Conservation (phyloP, 2,113 vertebrate species). For the Anseranas semipalmata region DNA sequence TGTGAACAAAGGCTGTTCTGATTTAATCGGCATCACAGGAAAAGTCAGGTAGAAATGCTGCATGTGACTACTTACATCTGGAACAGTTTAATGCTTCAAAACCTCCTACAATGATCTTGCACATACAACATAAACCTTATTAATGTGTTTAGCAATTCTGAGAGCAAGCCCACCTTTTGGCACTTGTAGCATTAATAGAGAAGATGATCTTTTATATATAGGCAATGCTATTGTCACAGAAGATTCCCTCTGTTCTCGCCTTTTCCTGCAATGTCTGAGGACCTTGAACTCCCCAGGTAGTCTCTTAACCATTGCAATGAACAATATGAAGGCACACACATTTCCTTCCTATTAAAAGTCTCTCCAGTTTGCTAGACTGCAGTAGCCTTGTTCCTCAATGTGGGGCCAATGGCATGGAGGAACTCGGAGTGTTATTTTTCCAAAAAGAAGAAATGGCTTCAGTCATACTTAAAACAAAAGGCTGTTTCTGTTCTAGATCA, state of each 20-base stretch:
- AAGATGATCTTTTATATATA: neutral
- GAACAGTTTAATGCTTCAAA: neutral
- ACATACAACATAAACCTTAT: neutral
- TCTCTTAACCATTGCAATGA: neutral
- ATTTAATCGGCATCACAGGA: neutral
- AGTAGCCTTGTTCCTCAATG: neutral
- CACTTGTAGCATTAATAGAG: neutral
- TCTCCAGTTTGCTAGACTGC: neutral
- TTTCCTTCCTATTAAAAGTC: neutral
- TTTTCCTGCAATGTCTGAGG: neutral
- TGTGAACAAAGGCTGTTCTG: neutral
- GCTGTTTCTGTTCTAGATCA: neutral
- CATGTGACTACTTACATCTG: rapidly evolving
- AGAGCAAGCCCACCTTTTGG: neutral
- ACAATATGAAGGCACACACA: neutral
- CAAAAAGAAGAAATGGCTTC: neutral
- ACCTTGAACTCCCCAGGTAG: neutral
- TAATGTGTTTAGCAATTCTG: neutral
- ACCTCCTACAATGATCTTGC: neutral
- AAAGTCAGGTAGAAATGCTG: neutral
- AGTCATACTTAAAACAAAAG: neutral
- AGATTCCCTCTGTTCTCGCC: neutral
- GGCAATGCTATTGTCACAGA: neutral
- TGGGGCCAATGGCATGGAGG: neutral
- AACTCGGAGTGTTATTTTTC: neutral